Base-by-base conservation (phyloP, 2,797 vertebrate genomes). In the Graptemys geographica region DNA sequence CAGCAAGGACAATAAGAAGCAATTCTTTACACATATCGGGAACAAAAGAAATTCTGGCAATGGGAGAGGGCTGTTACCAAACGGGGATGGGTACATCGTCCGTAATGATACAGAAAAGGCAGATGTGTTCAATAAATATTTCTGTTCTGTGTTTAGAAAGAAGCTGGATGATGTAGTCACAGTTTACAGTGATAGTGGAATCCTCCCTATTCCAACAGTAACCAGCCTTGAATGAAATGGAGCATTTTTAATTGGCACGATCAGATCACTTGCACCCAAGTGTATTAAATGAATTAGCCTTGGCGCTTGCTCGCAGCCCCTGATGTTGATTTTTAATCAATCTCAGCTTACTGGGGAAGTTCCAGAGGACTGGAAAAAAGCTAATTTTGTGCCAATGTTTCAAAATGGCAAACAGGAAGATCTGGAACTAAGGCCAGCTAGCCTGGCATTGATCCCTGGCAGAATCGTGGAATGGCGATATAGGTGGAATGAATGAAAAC, bases 121-220 rank as follows among this genome's bases (percentile, higher is more conserved):
- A 0, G 0, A 83, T 57, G 23, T 47, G n/a, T 41, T 53, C 79
- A 0, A 0, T 41, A 27, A 52, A n/a, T 11, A 0, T 52, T 56
- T n/a, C 1, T 0, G 53, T 44, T 56, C 7, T 6, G 0, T 21
- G 76, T 6, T 65, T 1, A 0, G 41, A 52, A 4, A 3, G 59
- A 55, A 9, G 49, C 57, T 1, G 1, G 57, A 0, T 8, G 0
- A 16, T 1, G 0, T 18, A 11, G 13, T 72, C n/a, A 59, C 57
- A 41, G n/a, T 23, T 11, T 0, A 0, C 56, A 53, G 56, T 1
- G 0, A 15, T 23, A 5, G 51, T 0, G 10, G 81, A 4, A 62
- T 18, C 41, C 49, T 33, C 28, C 23, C 76, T 87, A 31, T 78
- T 59, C 59, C 86, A 57, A 37, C 37, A 41, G 69, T 37, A 41